Conservation (phyloP, 2,797 vertebrate species). For the Rhodeus uyekii region DNA sequence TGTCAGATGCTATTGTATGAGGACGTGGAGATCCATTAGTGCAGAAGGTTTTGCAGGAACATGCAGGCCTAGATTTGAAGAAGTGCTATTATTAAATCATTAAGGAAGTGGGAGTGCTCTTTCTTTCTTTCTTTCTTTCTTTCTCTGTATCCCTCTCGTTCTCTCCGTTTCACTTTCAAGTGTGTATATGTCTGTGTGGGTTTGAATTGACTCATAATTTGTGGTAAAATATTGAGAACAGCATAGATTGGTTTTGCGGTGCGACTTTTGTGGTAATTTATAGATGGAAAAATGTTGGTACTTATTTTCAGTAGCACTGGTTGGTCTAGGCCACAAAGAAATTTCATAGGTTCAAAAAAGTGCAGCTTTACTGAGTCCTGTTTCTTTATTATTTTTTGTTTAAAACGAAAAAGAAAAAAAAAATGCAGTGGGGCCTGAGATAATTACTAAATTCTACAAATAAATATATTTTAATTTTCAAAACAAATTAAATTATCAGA, state of each 20-base stretch:
- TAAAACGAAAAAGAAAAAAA: too few species aligned
- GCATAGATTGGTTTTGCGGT: background rate
- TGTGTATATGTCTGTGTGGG: slow-evolving; percentile 5
- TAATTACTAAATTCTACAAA: too few species aligned
- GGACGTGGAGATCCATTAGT: slow-evolving; percentile 73
- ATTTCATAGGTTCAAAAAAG: background rate
- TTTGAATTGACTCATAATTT: slow-evolving; percentile 18
- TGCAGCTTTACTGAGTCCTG: too few species aligned
- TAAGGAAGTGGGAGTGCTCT: slow-evolving; percentile 51
- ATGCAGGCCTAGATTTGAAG: slow-evolving; percentile 76
- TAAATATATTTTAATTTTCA: too few species aligned
- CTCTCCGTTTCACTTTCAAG: slow-evolving; percentile 3
- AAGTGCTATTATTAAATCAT: slow-evolving; percentile 79
- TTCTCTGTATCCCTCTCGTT: slow-evolving; percentile 1
- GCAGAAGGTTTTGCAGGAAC: slow-evolving; percentile 73
- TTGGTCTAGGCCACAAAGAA: background rate
- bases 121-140: background rate
- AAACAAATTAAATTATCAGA: too few species aligned
- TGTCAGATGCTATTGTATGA: slow-evolving; percentile 73
- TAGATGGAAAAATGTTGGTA: background rate
- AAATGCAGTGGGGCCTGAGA: too few species aligned
- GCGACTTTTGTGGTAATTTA: background rate
- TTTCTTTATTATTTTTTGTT: background rate
- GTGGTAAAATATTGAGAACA: slow-evolving; percentile 24
- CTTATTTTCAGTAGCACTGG: background rate